Evolutionary conservation across 2,797 vertebrate genomes (phyloP), one percentile per base, ranked within the genome.

Genomic region (Sebastes nivosus): DNA sequence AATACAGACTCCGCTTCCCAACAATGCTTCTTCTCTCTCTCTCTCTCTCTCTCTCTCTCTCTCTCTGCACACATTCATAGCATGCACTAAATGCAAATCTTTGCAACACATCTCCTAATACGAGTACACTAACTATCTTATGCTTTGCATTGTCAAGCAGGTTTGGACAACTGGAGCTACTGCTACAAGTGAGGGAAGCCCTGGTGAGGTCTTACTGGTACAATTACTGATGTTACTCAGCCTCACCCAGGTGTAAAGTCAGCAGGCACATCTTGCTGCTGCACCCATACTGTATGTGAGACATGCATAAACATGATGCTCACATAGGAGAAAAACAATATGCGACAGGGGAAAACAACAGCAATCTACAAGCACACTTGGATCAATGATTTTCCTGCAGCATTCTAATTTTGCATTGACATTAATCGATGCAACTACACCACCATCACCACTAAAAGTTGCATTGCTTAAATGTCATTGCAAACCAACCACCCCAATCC

Each of bases 211-310:
- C 75, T 66, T 69, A 54, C 74, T 13, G 68, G 66, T 65, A 78
- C 72, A 91, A 87, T 90, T 85, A 87, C 86, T 84, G 82, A 89
- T 87, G 83, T 80, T 81, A 84, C 65, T 79, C 52, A 82, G 77
- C 81, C 81, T 89, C 42, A 46, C 42, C 88, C 88, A 83, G 81
- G 72, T 77, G 79, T 87, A 34, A 82, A 91, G 77, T 90, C 87
- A 89, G 83, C 65, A 42, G 84, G 89, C 79, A 84, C 87, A 91
- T 89, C 87, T 92, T 86, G 86, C 70, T 88, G 85, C 71, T 83
- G 67, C 73, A 74, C 63, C 63, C 70, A 86, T 74, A 72, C 46
- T 20, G 18, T 50, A 50, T 83, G 77, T 76, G 84, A 79, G 38
- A 87, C 81, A 85, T 82, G 68, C 75, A 89, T 85, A 85, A 91